Evolutionary conservation across 2,888 invertebrate genomes (phyloP).

Genomic region (Erebia ligea): DNA sequence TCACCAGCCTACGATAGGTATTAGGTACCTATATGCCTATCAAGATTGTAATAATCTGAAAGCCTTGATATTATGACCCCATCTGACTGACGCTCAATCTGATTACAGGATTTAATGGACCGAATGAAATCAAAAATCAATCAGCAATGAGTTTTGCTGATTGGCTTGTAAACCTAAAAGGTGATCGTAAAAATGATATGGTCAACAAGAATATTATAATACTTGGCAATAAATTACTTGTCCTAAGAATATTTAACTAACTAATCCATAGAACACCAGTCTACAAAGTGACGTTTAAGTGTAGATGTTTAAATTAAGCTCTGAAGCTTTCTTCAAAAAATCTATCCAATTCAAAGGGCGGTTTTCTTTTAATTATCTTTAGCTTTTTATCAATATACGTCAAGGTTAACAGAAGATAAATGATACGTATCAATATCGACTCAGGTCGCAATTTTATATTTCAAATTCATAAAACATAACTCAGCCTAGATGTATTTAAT

Average conservation of each 20-base stretch:
- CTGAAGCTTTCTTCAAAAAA: too few species aligned
- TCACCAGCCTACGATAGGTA: not conserved
- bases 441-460: slow-evolving; percentile 10
- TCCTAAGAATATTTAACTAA: too few species aligned
- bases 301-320: too few species aligned
- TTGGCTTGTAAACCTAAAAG: not conserved
- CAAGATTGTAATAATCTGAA: slow-evolving; percentile 19
- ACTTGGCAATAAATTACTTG: not conserved
- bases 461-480: not conserved
- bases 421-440: not conserved
- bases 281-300: too few species aligned
- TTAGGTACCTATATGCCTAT: too few species aligned
- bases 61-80: slow-evolving; percentile 27
- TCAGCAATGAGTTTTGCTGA: not conserved
- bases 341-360: too few species aligned
- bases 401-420: not conserved
- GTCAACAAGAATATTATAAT: not conserved
- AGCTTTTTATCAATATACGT: too few species aligned
- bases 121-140: slow-evolving; percentile 9
- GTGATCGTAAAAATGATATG: not conserved
- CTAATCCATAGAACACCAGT: too few species aligned
- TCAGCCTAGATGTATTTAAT: not conserved
- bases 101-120: slow-evolving; percentile 17
- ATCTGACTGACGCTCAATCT: slow-evolving; percentile 14
- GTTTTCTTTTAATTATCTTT: too few species aligned